Evolutionary conservation across 2,888 invertebrate species (phyloP).

Genomic region (Sinelater perroti): DNA sequence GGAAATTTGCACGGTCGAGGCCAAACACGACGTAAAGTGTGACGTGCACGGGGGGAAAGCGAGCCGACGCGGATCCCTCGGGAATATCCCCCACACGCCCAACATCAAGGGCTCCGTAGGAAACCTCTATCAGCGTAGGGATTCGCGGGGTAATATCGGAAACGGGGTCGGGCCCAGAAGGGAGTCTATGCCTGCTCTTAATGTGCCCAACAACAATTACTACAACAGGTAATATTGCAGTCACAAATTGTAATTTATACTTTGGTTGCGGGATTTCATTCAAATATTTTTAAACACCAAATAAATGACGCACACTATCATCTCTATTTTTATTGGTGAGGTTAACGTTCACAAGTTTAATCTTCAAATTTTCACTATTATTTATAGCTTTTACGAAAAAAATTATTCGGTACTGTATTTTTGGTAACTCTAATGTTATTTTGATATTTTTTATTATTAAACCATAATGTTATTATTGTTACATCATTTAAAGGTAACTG

Average conservation of each 20-base stretch:
- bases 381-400: too few relatives aligned
- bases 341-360: too few relatives aligned
- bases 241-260: neutral
- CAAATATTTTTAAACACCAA: too few relatives aligned
- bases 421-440: too few relatives aligned
- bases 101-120: conserved; percentile 37
- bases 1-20: conserved; percentile 61
- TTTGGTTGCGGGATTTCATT: too few relatives aligned
- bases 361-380: too few relatives aligned
- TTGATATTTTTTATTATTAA: too few relatives aligned
- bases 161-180: conserved; percentile 62
- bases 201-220: conserved; percentile 46
- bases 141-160: conserved; percentile 57
- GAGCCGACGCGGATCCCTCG: conserved; percentile 65
- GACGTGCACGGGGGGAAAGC: conserved; percentile 73
- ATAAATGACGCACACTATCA: too few relatives aligned
- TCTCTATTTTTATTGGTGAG: too few relatives aligned
- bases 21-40: conserved; percentile 71
- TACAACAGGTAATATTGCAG: conserved; percentile 47
- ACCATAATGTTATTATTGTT: too few relatives aligned
- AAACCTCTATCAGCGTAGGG: conserved; percentile 35
- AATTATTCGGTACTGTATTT: too few relatives aligned
- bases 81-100: conserved; percentile 64
- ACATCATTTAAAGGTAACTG: too few relatives aligned
- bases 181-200: conserved; percentile 61